Percentiles rank a stretch among this genome's conserved stretches.
Evolutionary conservation across 2,113 vertebrate species (phyloP).

Genomic region (Siniperca knerii): DNA sequence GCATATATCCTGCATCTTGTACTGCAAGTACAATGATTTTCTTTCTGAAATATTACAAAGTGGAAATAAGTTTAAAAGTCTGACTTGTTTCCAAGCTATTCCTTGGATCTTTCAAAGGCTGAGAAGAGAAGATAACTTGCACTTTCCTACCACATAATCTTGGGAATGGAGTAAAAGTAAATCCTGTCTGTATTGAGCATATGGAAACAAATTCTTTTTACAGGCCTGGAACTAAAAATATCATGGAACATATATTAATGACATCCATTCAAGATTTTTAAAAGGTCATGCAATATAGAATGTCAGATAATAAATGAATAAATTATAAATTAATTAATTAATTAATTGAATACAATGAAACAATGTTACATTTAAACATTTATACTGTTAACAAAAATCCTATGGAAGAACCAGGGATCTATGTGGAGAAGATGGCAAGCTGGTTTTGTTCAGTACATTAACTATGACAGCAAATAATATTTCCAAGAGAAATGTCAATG

Average conservation of each 20-base stretch:
- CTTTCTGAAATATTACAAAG: conserved; percentile 4
- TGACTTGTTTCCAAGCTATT: neutral
- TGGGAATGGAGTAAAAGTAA: neutral
- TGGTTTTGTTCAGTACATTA: conserved; percentile 1
- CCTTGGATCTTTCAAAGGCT: neutral
- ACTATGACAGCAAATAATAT: conserved; percentile 1
- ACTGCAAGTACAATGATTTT: neutral
- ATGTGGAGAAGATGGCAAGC: neutral
- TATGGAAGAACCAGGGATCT: neutral
- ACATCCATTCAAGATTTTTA: neutral
- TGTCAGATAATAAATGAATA: neutral
- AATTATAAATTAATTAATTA: no score
- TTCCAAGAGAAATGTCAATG: conserved; percentile 44
- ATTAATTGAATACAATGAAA: neutral
- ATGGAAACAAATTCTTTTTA: neutral
- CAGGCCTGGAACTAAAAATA: neutral
- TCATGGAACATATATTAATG: neutral
- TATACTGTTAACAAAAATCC: neutral
- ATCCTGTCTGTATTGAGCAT: neutral
- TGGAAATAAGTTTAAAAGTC: neutral
- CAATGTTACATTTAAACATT: neutral
- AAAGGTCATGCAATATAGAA: neutral
- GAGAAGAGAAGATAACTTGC: neutral
- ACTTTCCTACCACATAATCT: neutral
- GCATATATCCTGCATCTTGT: neutral